Base-by-base conservation (phyloP, 1,140 invertebrate genomes). In the Metopolophium dirhodum region DNA sequence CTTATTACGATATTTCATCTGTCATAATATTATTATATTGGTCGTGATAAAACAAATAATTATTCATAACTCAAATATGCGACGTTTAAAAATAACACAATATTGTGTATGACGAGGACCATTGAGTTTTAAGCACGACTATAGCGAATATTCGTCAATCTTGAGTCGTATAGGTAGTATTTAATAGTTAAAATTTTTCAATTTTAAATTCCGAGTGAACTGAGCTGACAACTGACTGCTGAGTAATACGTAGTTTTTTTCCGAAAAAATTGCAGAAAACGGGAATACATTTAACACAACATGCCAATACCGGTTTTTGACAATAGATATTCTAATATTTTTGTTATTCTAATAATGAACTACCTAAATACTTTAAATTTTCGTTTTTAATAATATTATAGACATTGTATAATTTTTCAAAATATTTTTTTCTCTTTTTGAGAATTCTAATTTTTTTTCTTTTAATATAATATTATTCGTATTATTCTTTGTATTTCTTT, bases 11-110 rank as follows among this genome's bases (percentile, higher is more conserved):
- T 51, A 51, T 51, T 49, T 87, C 85, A 87, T 49, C 47, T 87
- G 45, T 49, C 47, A 87, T 18, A 87, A 77, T 77, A 77, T 77
- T 77, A 77, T 68, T n/a, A 77, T 23, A 77, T 87, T 87, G 47
- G 86, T 87, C n/a, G 45, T 18, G 86, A 49, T 87, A 49, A 87
- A 85, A 87, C 18, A 87, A 87, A 87, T 87, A 87, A 87, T 87
- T 87, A 87, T 87, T 87, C 86, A 87, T 87, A 49, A 49, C 30
- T 51, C 47, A 87, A 87, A 87, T 20, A 83, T 37, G 77, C n/a
- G 77, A 83, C 77, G 61, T 77, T 77, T 77, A 77, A 77, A 77
- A 77, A 77, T 77, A 77, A 18, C 61, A 35, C 61, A n/a, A 77
- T n/a, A n/a, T n/a, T 77, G 4, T 35, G 61, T 35, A 35, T 77